Evolutionary conservation across 2,113 vertebrate genomes (phyloP).

Genomic region (Actenoides lindsayi): DNA sequence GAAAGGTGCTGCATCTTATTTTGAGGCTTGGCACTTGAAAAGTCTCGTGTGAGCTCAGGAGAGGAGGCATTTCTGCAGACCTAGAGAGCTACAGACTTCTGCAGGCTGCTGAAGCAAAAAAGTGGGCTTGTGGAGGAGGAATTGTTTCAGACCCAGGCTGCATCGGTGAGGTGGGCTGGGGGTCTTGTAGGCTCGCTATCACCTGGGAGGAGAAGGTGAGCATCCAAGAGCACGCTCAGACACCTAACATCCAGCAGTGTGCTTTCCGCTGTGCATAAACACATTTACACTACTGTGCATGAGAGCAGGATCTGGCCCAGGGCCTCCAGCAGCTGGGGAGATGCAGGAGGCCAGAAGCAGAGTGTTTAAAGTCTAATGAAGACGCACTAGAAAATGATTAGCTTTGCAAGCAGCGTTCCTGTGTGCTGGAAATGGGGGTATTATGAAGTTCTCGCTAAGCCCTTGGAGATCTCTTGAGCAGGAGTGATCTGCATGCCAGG

Average conservation of each 20-base stretch:
- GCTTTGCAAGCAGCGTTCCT: not conserved
- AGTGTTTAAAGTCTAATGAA: not conserved
- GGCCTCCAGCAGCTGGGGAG: not conserved
- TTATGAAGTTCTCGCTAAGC: not conserved
- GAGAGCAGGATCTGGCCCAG: not conserved
- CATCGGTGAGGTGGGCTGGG: not conserved
- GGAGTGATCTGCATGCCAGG: not conserved
- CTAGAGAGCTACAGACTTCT: not conserved
- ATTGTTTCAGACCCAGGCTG: not conserved
- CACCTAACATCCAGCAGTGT: fast-evolving
- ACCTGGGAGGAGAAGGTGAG: not conserved
- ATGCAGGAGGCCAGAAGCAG: not conserved
- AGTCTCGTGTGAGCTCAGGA: not conserved
- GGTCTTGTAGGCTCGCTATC: not conserved
- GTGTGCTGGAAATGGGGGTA: not conserved
- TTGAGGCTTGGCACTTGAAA: not conserved
- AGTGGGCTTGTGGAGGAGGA: not conserved
- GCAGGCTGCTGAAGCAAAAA: not conserved
- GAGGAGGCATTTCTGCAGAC: not conserved
- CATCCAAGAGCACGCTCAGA: not conserved
- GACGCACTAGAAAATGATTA: not conserved
- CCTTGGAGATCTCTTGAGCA: conserved; percentile 1
- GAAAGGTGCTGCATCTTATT: not conserved
- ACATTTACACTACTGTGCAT: fast-evolving
- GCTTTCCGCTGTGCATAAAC: not conserved